Percentiles rank a stretch among this genome's conserved stretches.
Conservation (phyloP, 2,113 vertebrate genomes). For the Chinchilla lanigera region DNA sequence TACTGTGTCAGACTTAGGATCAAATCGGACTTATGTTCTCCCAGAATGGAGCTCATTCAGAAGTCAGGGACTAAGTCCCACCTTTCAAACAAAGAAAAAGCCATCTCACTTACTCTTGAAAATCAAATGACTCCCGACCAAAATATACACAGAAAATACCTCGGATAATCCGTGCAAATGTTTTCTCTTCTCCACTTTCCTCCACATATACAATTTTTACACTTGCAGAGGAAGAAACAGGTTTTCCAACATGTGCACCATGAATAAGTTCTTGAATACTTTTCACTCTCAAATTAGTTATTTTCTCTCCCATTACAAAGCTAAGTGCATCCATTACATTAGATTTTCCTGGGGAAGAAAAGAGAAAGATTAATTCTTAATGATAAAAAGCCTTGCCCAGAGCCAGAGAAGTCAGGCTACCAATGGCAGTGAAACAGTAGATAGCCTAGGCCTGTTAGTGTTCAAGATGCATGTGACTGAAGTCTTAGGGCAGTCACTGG, state of each 20-base stretch:
- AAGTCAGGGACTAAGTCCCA: not conserved
- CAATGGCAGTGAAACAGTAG: not conserved
- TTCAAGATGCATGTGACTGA: not conserved
- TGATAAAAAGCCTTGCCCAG: not conserved
- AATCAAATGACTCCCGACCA: not conserved
- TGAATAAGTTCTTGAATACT: slow-evolving; percentile 92
- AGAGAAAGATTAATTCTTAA: not conserved
- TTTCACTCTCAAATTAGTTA: slow-evolving; percentile 90
- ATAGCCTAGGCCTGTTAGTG: not conserved
- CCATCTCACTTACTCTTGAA: not conserved
- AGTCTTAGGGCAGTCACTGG: not conserved
- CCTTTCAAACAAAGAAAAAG: not conserved
- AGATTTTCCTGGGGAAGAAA: slow-evolving; percentile 91
- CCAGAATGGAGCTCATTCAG: not conserved
- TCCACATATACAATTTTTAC: slow-evolving; percentile 90
- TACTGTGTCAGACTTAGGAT: not conserved
- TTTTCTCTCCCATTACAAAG: slow-evolving; percentile 94
- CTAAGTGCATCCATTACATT: slow-evolving; percentile 98
- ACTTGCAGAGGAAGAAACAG: slow-evolving; percentile 87
- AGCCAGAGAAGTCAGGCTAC: not conserved
- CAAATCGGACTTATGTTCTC: not conserved
- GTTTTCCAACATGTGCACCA: slow-evolving; percentile 93
- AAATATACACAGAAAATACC: slow-evolving; percentile 84
- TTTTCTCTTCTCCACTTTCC: slow-evolving; percentile 88
- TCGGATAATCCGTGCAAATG: slow-evolving; percentile 90